phyloP scores from a whole-genome alignment of 1,140 invertebrate genomes.

The Caerostris darwini region DNA sequence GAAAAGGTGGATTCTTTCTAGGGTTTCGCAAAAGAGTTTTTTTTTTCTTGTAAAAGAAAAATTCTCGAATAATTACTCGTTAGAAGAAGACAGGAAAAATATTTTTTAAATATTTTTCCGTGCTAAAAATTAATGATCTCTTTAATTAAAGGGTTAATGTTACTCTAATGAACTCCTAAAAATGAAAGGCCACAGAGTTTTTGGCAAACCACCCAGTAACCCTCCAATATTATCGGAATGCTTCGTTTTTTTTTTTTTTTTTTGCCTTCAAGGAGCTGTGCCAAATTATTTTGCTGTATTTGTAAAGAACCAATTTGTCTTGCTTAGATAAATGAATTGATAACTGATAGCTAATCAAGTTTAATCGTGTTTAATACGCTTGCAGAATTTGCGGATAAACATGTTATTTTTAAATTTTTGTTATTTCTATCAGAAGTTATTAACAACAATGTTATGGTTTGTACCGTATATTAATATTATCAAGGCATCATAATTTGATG shows the following conservation, averaged over 20 bases:
- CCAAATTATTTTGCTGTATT: background rate
- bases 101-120: slow-evolving; percentile 48
- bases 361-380: too few relatives aligned
- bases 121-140: slow-evolving; percentile 34
- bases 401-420: too few relatives aligned
- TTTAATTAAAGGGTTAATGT: slow-evolving; percentile 58
- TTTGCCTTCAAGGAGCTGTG: background rate
- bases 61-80: slow-evolving; percentile 2
- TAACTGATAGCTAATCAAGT: too few relatives aligned
- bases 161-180: slow-evolving; percentile 30
- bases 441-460: too few relatives aligned
- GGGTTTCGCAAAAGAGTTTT: background rate
- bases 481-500: too few relatives aligned
- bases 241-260: background rate
- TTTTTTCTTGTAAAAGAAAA: slow-evolving; percentile 1
- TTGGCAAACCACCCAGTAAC: slow-evolving; percentile 15
- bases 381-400: too few relatives aligned
- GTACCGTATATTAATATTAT: too few relatives aligned
- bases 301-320: background rate
- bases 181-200: background rate
- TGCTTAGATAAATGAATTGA: too few relatives aligned
- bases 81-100: slow-evolving; percentile 2
- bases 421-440: too few relatives aligned
- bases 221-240: background rate
- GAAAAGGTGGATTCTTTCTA: background rate